A percentile compares a stretch with the other conserved stretches of the same genome.
Conservation (phyloP, 2,113 vertebrate species). For the Rallus limicola region DNA sequence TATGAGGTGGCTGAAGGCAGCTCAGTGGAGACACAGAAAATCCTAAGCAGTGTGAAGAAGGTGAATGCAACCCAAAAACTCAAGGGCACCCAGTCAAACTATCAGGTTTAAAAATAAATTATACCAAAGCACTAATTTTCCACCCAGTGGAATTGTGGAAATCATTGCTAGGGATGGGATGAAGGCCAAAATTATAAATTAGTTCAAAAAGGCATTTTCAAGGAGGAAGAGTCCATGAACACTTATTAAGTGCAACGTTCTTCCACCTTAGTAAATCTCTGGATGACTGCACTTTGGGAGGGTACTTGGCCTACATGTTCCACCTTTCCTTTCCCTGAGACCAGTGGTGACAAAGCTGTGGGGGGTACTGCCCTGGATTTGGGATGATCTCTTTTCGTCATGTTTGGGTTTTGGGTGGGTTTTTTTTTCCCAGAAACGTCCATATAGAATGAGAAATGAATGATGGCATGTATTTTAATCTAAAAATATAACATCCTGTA, state of each 20-base stretch:
- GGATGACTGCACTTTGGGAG: neutral
- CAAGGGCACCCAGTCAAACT: neutral
- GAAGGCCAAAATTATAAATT: conserved; percentile 9
- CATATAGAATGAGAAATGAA: neutral
- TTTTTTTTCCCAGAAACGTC: neutral
- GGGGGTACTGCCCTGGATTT: neutral
- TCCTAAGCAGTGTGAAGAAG: neutral
- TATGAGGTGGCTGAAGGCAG: neutral
- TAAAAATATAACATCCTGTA: neutral
- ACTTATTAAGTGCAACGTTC: neutral
- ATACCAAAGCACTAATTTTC: conserved; percentile 16
- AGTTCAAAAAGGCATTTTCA: conserved; percentile 41
- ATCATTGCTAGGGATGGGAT: neutral
- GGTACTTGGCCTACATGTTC: neutral
- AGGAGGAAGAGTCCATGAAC: neutral
- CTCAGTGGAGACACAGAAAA: neutral
- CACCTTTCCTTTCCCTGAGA: neutral
- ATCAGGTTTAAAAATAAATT: conserved; percentile 27
- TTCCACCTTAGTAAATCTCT: neutral
- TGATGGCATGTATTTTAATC: neutral
- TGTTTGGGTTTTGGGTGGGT: neutral
- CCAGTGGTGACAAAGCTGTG: neutral
- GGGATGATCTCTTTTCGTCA: neutral
- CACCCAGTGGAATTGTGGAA: conserved; percentile 25
- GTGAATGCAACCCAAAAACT: conserved; percentile 27